Conservation (phyloP, 2,888 invertebrate genomes). For the Diplolepis rosae region DNA sequence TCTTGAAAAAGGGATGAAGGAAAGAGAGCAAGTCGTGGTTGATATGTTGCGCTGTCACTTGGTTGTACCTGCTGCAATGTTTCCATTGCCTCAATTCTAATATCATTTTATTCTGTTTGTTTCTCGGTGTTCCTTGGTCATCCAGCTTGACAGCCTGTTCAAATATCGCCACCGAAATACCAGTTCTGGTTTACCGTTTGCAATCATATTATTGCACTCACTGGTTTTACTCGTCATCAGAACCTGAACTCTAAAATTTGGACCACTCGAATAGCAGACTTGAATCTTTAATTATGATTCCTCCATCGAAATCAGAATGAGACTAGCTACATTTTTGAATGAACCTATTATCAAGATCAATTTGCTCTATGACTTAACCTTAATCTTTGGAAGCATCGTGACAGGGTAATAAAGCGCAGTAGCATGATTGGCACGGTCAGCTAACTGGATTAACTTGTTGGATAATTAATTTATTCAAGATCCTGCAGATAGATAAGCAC, state of each 20-base stretch:
- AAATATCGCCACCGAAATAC: slow-evolving; percentile 64
- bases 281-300: too few relatives aligned
- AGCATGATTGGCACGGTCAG: slow-evolving; percentile 55
- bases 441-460: slow-evolving; percentile 61
- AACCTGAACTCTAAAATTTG: too few relatives aligned
- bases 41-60: slow-evolving; percentile 67
- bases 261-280: too few relatives aligned
- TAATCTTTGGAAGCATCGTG: background rate
- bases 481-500: slow-evolving; percentile 54
- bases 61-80: slow-evolving; percentile 61
- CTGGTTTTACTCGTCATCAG: too few relatives aligned
- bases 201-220: too few relatives aligned
- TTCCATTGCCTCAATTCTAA: slow-evolving; percentile 64
- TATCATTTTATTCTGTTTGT: slow-evolving; percentile 67
- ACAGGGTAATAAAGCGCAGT: slow-evolving; percentile 46
- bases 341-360: too few relatives aligned
- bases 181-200: too few relatives aligned
- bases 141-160: slow-evolving; percentile 66
- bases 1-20: slow-evolving; percentile 40
- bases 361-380: too few relatives aligned
- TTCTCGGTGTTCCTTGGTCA: slow-evolving; percentile 58
- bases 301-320: too few relatives aligned
- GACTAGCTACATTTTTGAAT: too few relatives aligned
- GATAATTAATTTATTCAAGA: slow-evolving; percentile 64
- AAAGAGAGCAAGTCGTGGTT: slow-evolving; percentile 50